phyloP scores from a whole-genome alignment of 2,797 vertebrate genomes.

The Lerista edwardsae region DNA sequence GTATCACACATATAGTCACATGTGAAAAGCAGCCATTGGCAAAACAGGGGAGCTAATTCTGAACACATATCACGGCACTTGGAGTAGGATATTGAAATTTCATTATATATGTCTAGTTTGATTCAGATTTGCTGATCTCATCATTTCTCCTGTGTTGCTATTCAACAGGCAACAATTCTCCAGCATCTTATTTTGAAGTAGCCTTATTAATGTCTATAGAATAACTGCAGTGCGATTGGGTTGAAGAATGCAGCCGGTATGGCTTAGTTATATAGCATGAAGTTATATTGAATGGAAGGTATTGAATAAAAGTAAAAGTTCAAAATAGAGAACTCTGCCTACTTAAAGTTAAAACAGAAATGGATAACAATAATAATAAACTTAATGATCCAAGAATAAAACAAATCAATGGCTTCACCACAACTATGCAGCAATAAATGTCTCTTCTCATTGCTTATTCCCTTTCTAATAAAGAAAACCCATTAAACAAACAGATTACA shows the following conservation, averaged over 20 bases:
- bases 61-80: conserved; percentile 19
- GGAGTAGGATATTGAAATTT: neutral
- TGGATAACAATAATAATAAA: conserved; percentile 25
- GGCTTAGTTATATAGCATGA: conserved; percentile 6
- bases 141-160: neutral
- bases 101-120: conserved; percentile 5
- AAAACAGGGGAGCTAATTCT: conserved; percentile 1
- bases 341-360: conserved; percentile 44
- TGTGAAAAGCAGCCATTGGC: neutral
- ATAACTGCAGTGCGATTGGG: neutral
- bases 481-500: conserved; percentile 39
- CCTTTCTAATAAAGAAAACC: conserved; percentile 42
- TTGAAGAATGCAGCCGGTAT: neutral
- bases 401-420: conserved; percentile 12
- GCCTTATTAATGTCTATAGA: neutral
- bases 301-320: conserved; percentile 36
- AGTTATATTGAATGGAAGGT: neutral
- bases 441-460: conserved; percentile 25
- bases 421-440: conserved; percentile 8
- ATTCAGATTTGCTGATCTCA: conserved; percentile 22
- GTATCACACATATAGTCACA: neutral
- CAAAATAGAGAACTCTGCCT: conserved; percentile 28
- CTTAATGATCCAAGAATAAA: conserved; percentile 19
- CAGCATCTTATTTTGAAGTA: neutral
- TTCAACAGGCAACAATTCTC: neutral